These are phyloP conservation scores for Callosobruchus maculatus DNA, from an alignment of 2,888 invertebrate species.

Conservation along the genomic window DNA sequence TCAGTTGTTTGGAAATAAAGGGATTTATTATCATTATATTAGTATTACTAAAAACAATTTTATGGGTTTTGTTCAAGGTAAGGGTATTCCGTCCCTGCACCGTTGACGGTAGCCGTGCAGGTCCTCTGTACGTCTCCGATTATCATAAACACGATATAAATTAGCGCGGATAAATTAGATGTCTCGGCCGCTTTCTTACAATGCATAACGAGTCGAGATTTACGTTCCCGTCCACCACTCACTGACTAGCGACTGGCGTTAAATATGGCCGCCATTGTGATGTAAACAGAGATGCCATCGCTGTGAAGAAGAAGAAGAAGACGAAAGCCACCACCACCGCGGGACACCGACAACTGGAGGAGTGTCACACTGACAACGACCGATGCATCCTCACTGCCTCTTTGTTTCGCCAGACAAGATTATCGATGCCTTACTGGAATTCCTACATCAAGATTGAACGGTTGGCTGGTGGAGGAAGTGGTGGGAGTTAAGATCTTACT, in stretches of 20 bases:
- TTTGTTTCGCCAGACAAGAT: neutral
- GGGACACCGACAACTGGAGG: neutral
- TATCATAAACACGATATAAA: slow-evolving; percentile 48
- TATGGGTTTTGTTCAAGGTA: too few species aligned
- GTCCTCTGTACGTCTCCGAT: slow-evolving; percentile 17
- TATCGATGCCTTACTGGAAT: neutral
- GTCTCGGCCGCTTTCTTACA: slow-evolving; percentile 35
- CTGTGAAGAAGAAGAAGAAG: slow-evolving; percentile 10
- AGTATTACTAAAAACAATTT: too few species aligned
- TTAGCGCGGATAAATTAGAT: slow-evolving; percentile 47
- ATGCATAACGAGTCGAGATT: slow-evolving; percentile 43
- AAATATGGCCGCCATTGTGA: slow-evolving; percentile 47
- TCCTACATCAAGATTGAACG: neutral
- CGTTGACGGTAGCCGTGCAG: neutral
- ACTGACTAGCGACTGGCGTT: slow-evolving; percentile 32
- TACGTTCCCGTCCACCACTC: neutral
- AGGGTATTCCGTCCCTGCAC: slow-evolving; percentile 4
- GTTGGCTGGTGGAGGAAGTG: neutral
- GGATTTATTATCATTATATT: too few species aligned
- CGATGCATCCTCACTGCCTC: neutral
- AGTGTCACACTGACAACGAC: neutral
- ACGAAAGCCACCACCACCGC: neutral
- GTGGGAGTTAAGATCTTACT: neutral
- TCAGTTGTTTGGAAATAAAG: too few species aligned
- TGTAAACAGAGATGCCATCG: slow-evolving; percentile 45